Base-by-base conservation (phyloP, 2,888 invertebrate genomes). In the Drosophila trichaetosa region DNA sequence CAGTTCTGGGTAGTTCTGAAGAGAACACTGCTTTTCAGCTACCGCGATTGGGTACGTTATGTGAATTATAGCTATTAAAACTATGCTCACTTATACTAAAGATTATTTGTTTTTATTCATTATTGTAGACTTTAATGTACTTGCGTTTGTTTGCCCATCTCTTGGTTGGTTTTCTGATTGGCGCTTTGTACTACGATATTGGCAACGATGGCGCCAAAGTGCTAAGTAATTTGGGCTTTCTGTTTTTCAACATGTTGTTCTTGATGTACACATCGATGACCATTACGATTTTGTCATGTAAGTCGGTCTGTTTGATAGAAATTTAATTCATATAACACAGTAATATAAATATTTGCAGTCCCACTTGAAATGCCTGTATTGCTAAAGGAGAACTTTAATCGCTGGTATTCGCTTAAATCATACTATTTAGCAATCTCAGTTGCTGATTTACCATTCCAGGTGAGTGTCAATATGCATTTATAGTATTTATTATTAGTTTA, bases 231-330 rank as follows among this genome's bases (percentile, higher is more conserved):
- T 96, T 98, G 83, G 99, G 98, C 75, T 99, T 98, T 94, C 94
- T 99, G 33, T 99, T 99, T 95, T 99, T 99, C 95, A 98, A 98
- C 93, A 98, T 99, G 97, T 95, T 99, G 91, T 99, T 99, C 95
- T 95, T 99, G 80, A 99, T 99, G 98, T 99, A 99, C 94, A 98
- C 99, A 0, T 98, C 99, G n/a, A 98, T 99, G 97, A 99, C 99
- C 92, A 99, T 99, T 89, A 99, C 99, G 53, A 98, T 99, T 91
- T 95, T 99, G 82, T 99, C 99, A 90, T 99, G 98, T 98, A 94
- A 96, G 97, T 85, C 0, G 2, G n/a, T 5, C 8, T 16, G 2
- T 27, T 0, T 40, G 11, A n/a, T 21, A 34, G 27, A 51, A 18
- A 48, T 16, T 33, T 2, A 24, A 18, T 33, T 46, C n/a, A 42